Evolutionary conservation across 1,140 invertebrate genomes (phyloP), one percentile per base, ranked within the genome.

Genomic region (Rhagoletis pomonella): DNA sequence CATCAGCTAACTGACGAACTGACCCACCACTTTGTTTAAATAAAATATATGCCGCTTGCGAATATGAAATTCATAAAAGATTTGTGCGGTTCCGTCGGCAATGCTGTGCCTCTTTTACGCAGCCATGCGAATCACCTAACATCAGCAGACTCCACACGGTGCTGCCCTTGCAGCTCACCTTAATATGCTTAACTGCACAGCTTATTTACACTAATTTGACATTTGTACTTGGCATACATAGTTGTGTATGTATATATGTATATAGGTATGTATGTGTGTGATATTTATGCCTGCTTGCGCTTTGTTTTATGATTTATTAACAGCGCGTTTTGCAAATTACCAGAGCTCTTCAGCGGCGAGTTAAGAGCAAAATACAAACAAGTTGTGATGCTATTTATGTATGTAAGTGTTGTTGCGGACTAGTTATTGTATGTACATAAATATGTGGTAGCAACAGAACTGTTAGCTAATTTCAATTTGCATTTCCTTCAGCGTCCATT

Each of bases 271-370:
- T 73, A 7, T 5, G 14, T 50, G 14, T 73, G 12, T 17, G 4
- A 62, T 17, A 17, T 73, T 17, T 50, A 3, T 42, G 4, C n/a
- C 1, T 42, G 4, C n/a, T 0, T 47, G 0, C 44, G 44, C 12
- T 81, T 50, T 81, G 47, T 58, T 81, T 81, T 81, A 81, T 81
- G 73, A 81, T 81, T 81, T 81, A 81, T 58, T 19, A 81, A 81
- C 47, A 50, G 47, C 47, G 47, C 73, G 19, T 58, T 81, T 81
- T 81, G 73, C 73, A 81, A 58, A 81, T 58, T 81, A 81, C 17
- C 47, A 58, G 9, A 7, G n/a, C 73, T 19, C 50, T 9, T 47
- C 73, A 62, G 50, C 17, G 29, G 29, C 29, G 29, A 29, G 29
- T 29, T 29, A 29, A 29, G 29, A 29, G 29, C 29, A 29, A 29